A percentile compares a stretch with the other conserved stretches of the same genome.
Conservation (phyloP, 2,113 vertebrate species). For the Sylvicapra grimmia region DNA sequence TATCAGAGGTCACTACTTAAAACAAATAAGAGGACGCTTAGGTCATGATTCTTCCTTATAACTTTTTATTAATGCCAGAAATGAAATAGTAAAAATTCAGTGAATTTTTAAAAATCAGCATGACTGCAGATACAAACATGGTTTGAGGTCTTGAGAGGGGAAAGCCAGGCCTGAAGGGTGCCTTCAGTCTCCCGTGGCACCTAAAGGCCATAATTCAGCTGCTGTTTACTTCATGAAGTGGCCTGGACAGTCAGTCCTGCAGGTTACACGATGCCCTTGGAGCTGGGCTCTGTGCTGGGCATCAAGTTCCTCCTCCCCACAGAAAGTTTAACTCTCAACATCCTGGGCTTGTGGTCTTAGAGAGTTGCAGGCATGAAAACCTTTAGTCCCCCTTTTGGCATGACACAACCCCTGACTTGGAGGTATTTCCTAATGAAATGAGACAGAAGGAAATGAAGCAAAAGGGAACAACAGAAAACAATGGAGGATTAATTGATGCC, state of each 20-base stretch:
- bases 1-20: background rate
- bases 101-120: background rate
- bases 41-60: background rate
- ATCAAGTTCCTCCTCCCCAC: background rate
- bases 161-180: background rate
- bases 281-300: background rate
- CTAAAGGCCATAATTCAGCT: background rate
- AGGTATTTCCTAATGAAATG: background rate
- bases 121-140: background rate
- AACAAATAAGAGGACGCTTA: background rate
- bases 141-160: background rate
- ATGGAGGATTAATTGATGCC: background rate
- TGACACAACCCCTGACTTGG: background rate
- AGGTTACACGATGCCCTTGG: background rate
- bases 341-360: background rate
- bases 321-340: background rate
- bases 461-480: background rate
- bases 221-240: background rate
- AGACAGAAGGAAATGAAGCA: background rate
- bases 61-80: conserved; percentile 62
- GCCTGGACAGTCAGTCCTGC: background rate
- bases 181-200: background rate
- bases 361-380: background rate
- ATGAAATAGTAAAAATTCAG: background rate
- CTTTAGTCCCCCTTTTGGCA: background rate